These are phyloP conservation scores for Merodon equestris DNA, from an alignment of 2,888 invertebrate genomes.

Conservation along the genomic window DNA sequence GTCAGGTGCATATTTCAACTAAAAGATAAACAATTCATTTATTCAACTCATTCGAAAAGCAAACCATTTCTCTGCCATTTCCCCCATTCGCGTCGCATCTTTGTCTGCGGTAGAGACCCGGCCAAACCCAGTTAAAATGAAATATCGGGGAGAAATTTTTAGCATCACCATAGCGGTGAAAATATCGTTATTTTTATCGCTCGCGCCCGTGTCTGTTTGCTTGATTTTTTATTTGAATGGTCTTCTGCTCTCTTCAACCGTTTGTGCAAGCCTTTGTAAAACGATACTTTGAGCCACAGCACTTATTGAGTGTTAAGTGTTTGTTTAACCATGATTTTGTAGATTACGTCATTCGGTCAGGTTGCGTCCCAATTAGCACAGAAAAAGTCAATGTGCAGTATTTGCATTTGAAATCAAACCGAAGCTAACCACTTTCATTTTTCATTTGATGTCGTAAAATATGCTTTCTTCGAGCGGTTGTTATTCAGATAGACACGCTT, in stretches of 20 bases:
- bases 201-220: background rate
- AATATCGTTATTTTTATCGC: conserved; percentile 16
- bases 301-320: background rate
- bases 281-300: conserved; percentile 2
- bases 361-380: background rate
- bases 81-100: too few relatives aligned
- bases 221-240: background rate
- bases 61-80: background rate
- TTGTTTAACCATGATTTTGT: conserved; percentile 17
- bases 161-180: conserved; percentile 33
- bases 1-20: conserved; percentile 49
- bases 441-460: conserved; percentile 1
- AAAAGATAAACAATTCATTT: conserved; percentile 56
- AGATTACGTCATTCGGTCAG: conserved; percentile 19
- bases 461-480: background rate
- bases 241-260: too few relatives aligned
- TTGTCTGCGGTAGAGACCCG: conserved; percentile 16
- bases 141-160: conserved; percentile 40
- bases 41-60: conserved; percentile 28
- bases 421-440: conserved; percentile 20
- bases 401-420: conserved; percentile 8
- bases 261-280: background rate
- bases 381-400: too few relatives aligned
- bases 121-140: conserved; percentile 37
- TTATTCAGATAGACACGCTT: conserved; percentile 1